Evolutionary conservation across 2,888 invertebrate genomes (phyloP).

Genomic region (Erynnis tages): DNA sequence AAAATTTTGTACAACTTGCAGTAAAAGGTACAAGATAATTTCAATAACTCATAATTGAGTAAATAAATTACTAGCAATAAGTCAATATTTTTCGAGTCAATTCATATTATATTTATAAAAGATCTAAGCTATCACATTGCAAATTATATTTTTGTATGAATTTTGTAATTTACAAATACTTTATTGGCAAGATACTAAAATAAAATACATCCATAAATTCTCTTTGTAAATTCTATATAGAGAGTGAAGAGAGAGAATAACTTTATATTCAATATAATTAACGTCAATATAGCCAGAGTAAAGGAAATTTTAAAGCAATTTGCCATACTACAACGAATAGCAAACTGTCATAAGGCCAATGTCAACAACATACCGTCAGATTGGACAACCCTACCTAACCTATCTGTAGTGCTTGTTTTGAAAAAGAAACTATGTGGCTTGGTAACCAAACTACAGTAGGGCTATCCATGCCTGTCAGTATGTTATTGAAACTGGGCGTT

Average conservation of each 20-base stretch:
- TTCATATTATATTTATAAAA: constrained; percentile 57
- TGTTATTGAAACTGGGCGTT: too few relatives aligned
- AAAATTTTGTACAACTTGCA: constrained; percentile 71
- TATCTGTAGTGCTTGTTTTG: too few relatives aligned
- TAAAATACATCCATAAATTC: constrained; percentile 62
- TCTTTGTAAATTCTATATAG: constrained; percentile 66
- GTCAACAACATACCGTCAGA: too few relatives aligned
- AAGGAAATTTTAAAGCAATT: constrained; percentile 60
- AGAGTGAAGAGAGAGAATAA: constrained; percentile 74
- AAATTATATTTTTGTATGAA: constrained; percentile 61
- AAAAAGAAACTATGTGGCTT: too few relatives aligned
- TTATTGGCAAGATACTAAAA: constrained; percentile 77
- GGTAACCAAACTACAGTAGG: too few relatives aligned
- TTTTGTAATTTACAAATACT: constrained; percentile 67
- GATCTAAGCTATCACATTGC: constrained; percentile 77
- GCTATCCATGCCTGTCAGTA: too few relatives aligned
- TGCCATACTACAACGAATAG: constrained; percentile 74
- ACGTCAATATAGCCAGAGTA: constrained; percentile 51
- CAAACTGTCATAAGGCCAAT: constrained; percentile 63
- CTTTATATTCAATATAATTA: constrained; percentile 34
- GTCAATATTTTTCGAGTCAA: constrained; percentile 55
- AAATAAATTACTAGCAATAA: constrained; percentile 57
- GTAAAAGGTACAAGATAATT: constrained; percentile 44
- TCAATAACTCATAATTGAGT: constrained; percentile 40
- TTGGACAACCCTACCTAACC: too few relatives aligned